Base-by-base conservation (phyloP, 2,113 vertebrate genomes). In the Melanerpes aurifrons region DNA sequence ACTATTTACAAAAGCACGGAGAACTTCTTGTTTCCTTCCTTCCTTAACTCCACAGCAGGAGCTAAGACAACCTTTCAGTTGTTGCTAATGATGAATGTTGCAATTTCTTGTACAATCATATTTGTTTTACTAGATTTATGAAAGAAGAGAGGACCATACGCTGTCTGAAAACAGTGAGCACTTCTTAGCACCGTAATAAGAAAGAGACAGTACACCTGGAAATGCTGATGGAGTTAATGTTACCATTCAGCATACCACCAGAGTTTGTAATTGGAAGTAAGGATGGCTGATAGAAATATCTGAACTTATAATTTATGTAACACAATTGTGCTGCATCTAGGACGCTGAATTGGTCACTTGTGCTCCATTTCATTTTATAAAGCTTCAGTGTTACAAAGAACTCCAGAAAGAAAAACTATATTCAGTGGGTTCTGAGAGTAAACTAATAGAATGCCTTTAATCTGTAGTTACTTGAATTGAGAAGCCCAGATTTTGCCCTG, bases 141-240 rank as follows among this genome's bases (percentile, higher is more conserved):
- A 2, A 75, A 63, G 54, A 59, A 53, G 10, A 10, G 64, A 32
- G 4, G 21, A 43, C 12, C 3, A 10, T 63, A 20, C 0, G 0
- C 28, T 63, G 9, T 20, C 31, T 83, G 13, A 63, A 66, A 72
- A 24, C 25, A 81, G 3, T 22, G 17, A 80, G 15, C 1, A 1
- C 21, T 74, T 86, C 12, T 4, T 16, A 28, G 32, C 26, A 12
- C 18, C 11, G 40, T 40, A 40, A 40, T 40, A 66, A 35, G 48
- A 85, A 92, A 26, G 59, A 78, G 80, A 82, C n/a, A 59, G 7
- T 53, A 86, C 12, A 22, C 10, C 8, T 75, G 37, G 31, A 80
- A 84, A 84, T 75, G 78, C 16, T 68, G 0, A 14, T 56, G 3
- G 63, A 56, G 16, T 54, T 82, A 61, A 3, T 64, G 43, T 26